phyloP scores from a whole-genome alignment of 2,888 invertebrate genomes.

The Drosophila leonis region DNA sequence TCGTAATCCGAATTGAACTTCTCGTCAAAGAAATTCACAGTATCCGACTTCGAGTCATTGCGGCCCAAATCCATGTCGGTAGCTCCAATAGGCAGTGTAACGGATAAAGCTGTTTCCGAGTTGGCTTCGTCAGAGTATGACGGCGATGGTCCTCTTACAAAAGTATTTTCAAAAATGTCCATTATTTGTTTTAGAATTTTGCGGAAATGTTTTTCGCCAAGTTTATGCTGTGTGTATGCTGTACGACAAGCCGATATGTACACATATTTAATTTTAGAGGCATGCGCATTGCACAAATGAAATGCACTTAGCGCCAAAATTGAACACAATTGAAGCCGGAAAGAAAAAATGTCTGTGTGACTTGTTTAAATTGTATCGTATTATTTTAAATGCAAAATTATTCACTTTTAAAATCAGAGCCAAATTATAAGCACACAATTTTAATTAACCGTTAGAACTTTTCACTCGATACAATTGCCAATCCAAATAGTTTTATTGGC shows the following conservation, averaged over 20 bases:
- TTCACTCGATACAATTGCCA: background rate
- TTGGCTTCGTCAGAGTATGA: slow-evolving; percentile 83
- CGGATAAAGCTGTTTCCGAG: slow-evolving; percentile 81
- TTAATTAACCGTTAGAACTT: background rate
- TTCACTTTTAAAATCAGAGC: background rate
- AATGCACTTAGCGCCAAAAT: slow-evolving; percentile 21
- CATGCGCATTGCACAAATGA: slow-evolving; percentile 43
- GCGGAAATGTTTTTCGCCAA: slow-evolving; percentile 15
- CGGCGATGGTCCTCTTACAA: slow-evolving; percentile 84
- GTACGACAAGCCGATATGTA: slow-evolving; percentile 13
- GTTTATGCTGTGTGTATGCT: slow-evolving; percentile 44
- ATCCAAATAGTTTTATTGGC: background rate
- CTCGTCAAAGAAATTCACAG: slow-evolving; percentile 72
- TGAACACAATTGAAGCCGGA: background rate
- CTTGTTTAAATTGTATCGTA: background rate
- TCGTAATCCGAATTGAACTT: slow-evolving; percentile 67
- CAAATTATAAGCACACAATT: background rate
- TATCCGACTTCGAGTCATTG: slow-evolving; percentile 72
- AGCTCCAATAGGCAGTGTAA: slow-evolving; percentile 75
- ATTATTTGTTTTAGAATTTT: slow-evolving; percentile 54
- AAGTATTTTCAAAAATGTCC: slow-evolving; percentile 83
- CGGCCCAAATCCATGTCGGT: slow-evolving; percentile 58
- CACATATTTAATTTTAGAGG: slow-evolving; percentile 10
- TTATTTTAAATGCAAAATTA: background rate
- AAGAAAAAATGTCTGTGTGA: background rate